Conservation (phyloP, 1,140 invertebrate species). For the Caerostris darwini region DNA sequence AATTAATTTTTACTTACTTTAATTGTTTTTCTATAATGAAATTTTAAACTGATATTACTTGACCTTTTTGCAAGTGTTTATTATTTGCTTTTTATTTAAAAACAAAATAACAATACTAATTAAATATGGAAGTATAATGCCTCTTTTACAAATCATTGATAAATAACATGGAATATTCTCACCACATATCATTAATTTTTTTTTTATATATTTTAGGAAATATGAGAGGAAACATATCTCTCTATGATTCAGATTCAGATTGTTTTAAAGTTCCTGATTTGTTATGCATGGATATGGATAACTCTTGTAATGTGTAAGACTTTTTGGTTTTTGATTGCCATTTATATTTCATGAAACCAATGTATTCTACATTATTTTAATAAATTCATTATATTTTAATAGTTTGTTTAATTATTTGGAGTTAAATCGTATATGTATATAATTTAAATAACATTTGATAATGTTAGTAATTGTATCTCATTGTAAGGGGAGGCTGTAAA, state of each 20-base stretch:
- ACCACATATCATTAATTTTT: background rate
- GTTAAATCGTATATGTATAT: background rate
- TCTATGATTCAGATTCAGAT: constrained; percentile 57
- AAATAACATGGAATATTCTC: background rate
- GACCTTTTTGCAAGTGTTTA: too few species aligned
- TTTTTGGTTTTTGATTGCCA: too few species aligned
- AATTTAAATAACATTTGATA: background rate
- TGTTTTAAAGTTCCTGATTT: constrained; percentile 64
- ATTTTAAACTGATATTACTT: too few species aligned
- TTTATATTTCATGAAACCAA: too few species aligned
- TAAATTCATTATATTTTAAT: too few species aligned
- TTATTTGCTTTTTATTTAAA: too few species aligned
- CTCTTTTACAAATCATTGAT: background rate
- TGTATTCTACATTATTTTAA: too few species aligned
- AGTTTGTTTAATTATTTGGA: too few species aligned
- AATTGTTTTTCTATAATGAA: too few species aligned
- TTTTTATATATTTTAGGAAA: constrained; percentile 43
- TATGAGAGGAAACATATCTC: constrained; percentile 18
- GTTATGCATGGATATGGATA: constrained; percentile 70
- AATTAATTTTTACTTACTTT: too few species aligned
- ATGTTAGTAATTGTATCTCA: too few species aligned
- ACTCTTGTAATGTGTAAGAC: constrained; percentile 39
- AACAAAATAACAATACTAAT: background rate
- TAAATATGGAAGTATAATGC: background rate
- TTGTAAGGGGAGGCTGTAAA: background rate